A percentile compares a stretch with the other conserved stretches of the same genome.
These are phyloP conservation scores for Chironomus riparius DNA, from an alignment of 2,888 invertebrate genomes.

Conservation along the genomic window DNA sequence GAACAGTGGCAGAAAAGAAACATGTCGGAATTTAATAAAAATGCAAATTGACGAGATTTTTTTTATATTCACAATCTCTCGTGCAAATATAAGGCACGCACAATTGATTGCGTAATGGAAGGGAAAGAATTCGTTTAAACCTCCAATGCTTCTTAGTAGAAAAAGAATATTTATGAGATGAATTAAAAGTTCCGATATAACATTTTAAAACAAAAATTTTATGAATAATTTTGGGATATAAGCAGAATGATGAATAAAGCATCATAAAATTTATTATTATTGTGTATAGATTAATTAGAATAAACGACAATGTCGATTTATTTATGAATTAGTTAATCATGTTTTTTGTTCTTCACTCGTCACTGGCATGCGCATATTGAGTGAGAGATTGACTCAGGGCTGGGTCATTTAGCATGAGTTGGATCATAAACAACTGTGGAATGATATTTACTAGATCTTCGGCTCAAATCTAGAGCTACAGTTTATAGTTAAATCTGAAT, in stretches of 20 bases:
- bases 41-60: constrained; percentile 2
- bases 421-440: no score
- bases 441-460: no score
- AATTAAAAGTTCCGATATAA: background rate
- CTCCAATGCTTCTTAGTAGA: no score
- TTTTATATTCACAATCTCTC: background rate
- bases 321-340: background rate
- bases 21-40: constrained; percentile 18
- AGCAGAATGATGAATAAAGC: no score
- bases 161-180: no score
- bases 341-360: background rate
- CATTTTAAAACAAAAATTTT: background rate
- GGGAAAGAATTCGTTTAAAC: constrained; percentile 1
- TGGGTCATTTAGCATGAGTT: no score
- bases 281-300: background rate
- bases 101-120: constrained; percentile 23
- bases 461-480: no score
- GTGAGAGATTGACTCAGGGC: no score
- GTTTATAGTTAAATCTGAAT: no score
- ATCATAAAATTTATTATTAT: no score
- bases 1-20: background rate
- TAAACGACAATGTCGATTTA: background rate
- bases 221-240: background rate
- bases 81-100: constrained; percentile 14
- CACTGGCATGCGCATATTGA: background rate